These are phyloP conservation scores for Tachina lurida DNA, from an alignment of 2,888 invertebrate species.

Conservation along the genomic window DNA sequence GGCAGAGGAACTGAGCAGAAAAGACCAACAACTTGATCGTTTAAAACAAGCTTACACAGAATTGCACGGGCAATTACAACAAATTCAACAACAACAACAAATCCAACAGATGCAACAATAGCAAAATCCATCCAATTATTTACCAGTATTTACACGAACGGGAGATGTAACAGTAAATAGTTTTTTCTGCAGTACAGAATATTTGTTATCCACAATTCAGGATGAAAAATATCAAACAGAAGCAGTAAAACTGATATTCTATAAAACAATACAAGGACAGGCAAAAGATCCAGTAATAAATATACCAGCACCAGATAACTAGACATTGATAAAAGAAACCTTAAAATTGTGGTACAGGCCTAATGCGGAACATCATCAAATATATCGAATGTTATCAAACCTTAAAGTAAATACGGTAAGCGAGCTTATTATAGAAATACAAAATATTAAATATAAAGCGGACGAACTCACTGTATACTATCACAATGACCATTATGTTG, in stretches of 20 bases:
- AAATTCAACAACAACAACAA: no score
- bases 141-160: not conserved
- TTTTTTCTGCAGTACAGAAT: no score
- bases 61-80: no score
- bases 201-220: no score
- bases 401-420: no score
- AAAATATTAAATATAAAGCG: slow-evolving; percentile 58
- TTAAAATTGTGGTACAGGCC: slow-evolving; percentile 11
- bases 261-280: slow-evolving; percentile 2
- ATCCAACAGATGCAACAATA: no score
- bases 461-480: slow-evolving; percentile 60
- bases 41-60: no score
- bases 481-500: not conserved
- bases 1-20: no score
- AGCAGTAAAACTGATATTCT: slow-evolving; percentile 1
- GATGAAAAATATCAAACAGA: not conserved
- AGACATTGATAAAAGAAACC: not conserved
- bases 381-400: slow-evolving; percentile 37
- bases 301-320: not conserved
- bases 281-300: slow-evolving; percentile 7
- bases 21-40: no score
- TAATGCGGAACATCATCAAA: slow-evolving; percentile 31
- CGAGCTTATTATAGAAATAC: slow-evolving; percentile 27
- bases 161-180: no score
- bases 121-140: no score